Evolutionary conservation across 2,888 invertebrate species (phyloP).

Genomic region (Ichneumon xanthorius): DNA sequence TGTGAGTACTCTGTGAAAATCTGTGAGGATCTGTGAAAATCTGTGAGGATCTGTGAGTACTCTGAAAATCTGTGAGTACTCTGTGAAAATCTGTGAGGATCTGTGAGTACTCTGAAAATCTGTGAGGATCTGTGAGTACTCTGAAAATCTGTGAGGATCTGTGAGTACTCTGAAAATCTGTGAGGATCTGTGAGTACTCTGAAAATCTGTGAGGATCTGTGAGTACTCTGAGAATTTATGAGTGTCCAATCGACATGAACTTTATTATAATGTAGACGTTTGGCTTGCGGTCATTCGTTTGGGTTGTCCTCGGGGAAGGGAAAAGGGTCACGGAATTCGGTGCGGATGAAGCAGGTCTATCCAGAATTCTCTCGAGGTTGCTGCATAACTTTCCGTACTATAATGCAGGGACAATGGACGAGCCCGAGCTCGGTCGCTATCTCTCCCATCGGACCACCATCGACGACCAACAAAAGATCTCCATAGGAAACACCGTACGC

Average conservation of each 20-base stretch:
- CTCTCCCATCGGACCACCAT: constrained; percentile 62
- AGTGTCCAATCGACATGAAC: too few species aligned
- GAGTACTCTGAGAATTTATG: too few species aligned
- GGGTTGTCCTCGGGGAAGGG: constrained; percentile 12
- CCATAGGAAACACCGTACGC: constrained; percentile 31
- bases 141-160: too few species aligned
- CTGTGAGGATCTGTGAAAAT: too few species aligned
- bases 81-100: too few species aligned
- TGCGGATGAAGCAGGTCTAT: not conserved
- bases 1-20: too few species aligned
- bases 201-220: too few species aligned
- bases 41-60: too few species aligned
- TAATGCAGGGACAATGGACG: constrained; percentile 34
- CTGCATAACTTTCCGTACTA: constrained; percentile 49
- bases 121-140: too few species aligned
- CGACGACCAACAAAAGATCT: constrained; percentile 55
- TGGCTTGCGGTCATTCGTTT: constrained; percentile 7
- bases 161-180: too few species aligned
- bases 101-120: not conserved
- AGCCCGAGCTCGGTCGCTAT: constrained; percentile 28
- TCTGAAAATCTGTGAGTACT: too few species aligned
- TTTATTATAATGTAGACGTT: not conserved
- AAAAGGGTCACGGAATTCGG: constrained; percentile 23
- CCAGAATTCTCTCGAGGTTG: constrained; percentile 25
- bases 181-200: too few species aligned